A percentile compares a stretch with the other conserved stretches of the same genome.
These are phyloP conservation scores for Muricea muricata DNA, from an alignment of 92 coral and sea anemone species.

Conservation along the genomic window DNA sequence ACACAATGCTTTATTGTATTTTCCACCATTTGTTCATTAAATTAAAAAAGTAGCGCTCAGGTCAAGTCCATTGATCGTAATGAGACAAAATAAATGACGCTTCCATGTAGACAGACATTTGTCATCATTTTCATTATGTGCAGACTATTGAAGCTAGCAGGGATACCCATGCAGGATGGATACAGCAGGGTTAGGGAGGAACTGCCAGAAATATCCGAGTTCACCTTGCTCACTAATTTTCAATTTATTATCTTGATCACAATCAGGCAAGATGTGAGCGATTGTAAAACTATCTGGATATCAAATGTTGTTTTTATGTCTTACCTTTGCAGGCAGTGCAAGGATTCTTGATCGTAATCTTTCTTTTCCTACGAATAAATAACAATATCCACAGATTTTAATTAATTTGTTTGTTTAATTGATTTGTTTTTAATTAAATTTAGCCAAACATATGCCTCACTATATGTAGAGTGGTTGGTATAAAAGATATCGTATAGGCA, in stretches of 20 bases:
- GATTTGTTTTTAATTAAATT: too few species aligned
- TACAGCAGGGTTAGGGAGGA: too few species aligned
- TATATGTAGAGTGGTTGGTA: too few species aligned
- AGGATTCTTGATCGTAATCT: neutral
- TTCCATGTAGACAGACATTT: neutral
- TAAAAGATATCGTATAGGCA: too few species aligned
- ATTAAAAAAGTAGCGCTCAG: neutral
- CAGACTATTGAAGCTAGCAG: neutral
- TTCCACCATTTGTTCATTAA: neutral
- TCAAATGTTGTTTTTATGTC: neutral
- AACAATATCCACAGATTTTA: neutral
- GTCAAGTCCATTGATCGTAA: neutral
- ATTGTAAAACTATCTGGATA: too few species aligned
- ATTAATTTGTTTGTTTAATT: too few species aligned
- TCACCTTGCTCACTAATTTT: too few species aligned
- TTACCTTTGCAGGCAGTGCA: slow-evolving; percentile 18
- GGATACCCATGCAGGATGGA: too few species aligned
- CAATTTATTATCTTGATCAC: too few species aligned
- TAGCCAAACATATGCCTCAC: too few species aligned
- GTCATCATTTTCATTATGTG: neutral
- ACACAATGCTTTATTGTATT: neutral
- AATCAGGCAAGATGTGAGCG: too few species aligned
- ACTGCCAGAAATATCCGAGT: too few species aligned
- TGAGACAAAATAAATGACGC: neutral
- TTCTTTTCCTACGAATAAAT: neutral